Evolutionary conservation across 23 tunicate species (phyloP).

Genomic region (Ascidia mentula): DNA sequence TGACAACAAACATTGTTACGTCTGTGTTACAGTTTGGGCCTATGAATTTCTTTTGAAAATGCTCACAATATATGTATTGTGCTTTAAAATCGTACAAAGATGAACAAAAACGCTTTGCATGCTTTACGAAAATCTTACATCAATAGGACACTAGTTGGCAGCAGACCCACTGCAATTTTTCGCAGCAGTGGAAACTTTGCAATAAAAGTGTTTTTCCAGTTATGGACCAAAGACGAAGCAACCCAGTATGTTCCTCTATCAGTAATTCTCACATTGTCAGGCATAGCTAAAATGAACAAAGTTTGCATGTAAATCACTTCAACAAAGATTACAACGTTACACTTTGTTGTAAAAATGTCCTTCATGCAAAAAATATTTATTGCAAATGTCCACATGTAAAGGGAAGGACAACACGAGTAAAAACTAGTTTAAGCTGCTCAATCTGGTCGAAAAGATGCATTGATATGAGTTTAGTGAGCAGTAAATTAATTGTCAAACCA

Average conservation of each 20-base stretch:
- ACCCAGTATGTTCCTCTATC: conserved; percentile 55
- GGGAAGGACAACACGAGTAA: no score
- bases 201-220: background rate
- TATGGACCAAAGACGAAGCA: background rate
- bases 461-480: no score
- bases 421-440: no score
- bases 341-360: background rate
- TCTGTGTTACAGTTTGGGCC: no score
- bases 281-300: conserved; percentile 36
- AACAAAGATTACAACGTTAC: background rate
- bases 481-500: no score
- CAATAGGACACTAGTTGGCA: conserved; percentile 15
- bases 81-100: no score
- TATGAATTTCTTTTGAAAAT: no score
- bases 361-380: no score
- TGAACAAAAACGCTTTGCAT: background rate
- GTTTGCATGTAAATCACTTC: background rate
- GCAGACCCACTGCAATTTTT: conserved; percentile 29
- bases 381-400: no score
- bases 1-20: no score
- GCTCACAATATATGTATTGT: no score
- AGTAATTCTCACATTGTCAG: conserved; percentile 58
- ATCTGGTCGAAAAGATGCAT: no score
- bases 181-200: conserved; percentile 17
- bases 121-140: conserved; percentile 27